These are phyloP conservation scores for Uria aalge DNA, from an alignment of 2,113 vertebrate species.

Conservation along the genomic window DNA sequence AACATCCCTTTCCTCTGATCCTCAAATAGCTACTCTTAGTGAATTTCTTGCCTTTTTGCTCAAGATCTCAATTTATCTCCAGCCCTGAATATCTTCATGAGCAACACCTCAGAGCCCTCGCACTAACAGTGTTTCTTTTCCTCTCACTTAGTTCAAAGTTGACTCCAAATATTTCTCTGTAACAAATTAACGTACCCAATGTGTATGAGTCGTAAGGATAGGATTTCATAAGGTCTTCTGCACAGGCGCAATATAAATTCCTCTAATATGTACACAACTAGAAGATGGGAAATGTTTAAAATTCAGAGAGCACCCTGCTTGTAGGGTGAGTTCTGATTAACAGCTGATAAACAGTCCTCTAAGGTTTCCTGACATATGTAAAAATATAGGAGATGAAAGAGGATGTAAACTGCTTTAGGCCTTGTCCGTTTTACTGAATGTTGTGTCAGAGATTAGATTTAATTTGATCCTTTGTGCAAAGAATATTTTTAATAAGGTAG, in stretches of 20 bases:
- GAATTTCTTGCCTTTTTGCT: neutral
- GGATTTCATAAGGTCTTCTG: neutral
- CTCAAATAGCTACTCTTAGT: neutral
- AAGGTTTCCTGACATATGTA: neutral
- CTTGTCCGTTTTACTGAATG: conserved; percentile 15
- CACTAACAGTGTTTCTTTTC: neutral
- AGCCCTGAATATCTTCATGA: neutral
- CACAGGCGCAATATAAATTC: neutral
- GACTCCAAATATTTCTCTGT: neutral
- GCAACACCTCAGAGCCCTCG: neutral
- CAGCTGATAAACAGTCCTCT: neutral
- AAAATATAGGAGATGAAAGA: neutral
- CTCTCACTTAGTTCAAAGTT: neutral
- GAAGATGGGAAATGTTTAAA: neutral
- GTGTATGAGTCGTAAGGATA: neutral
- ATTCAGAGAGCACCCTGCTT: neutral
- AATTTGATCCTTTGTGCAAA: conserved; percentile 34
- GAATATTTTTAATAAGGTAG: conserved; percentile 49
- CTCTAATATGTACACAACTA: neutral
- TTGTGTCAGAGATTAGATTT: neutral
- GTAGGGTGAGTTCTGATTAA: neutral
- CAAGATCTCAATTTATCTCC: neutral
- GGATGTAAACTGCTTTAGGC: conserved; percentile 19
- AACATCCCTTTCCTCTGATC: neutral
- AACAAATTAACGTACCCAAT: neutral